These are phyloP conservation scores for Cecidostiba fungosa DNA, from an alignment of 2,888 invertebrate species.

Conservation along the genomic window DNA sequence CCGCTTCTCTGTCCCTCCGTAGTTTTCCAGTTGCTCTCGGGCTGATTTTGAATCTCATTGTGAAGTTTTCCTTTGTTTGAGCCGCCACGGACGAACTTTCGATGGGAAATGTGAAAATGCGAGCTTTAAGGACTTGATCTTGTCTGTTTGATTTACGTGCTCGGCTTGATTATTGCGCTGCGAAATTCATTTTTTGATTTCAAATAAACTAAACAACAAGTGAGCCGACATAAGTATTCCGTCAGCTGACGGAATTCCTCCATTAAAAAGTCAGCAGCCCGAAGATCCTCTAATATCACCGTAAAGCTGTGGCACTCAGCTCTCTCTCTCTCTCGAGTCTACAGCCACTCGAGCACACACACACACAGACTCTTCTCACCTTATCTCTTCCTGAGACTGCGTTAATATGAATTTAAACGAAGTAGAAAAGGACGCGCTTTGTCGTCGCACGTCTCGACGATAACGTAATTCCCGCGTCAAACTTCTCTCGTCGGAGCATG, in stretches of 20 bases:
- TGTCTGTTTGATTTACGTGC: not conserved
- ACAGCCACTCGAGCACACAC: not conserved
- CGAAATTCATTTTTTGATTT: not conserved
- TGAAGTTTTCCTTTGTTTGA: constrained; percentile 41
- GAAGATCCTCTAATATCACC: not conserved
- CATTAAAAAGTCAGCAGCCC: constrained; percentile 2
- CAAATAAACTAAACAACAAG: not conserved
- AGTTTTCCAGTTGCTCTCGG: not conserved
- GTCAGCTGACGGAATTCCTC: no score
- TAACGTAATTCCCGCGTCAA: constrained; percentile 68
- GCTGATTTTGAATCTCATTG: constrained; percentile 48
- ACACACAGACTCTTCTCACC: not conserved
- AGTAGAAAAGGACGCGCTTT: constrained; percentile 63
- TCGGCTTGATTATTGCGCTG: not conserved
- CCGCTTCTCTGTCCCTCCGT: constrained; percentile 23
- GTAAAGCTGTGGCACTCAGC: not conserved
- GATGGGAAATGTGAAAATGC: not conserved
- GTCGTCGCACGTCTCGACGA: constrained; percentile 56
- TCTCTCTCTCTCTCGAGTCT: no score
- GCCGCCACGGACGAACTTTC: not conserved
- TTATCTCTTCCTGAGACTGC: not conserved
- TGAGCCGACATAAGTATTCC: not conserved
- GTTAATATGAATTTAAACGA: constrained; percentile 61
- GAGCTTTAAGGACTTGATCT: not conserved
- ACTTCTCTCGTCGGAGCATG: constrained; percentile 65